Evolutionary conservation across 1,140 invertebrate species (phyloP), one percentile per base, ranked within the genome.

Genomic region (Aporrectodea caliginosa): DNA sequence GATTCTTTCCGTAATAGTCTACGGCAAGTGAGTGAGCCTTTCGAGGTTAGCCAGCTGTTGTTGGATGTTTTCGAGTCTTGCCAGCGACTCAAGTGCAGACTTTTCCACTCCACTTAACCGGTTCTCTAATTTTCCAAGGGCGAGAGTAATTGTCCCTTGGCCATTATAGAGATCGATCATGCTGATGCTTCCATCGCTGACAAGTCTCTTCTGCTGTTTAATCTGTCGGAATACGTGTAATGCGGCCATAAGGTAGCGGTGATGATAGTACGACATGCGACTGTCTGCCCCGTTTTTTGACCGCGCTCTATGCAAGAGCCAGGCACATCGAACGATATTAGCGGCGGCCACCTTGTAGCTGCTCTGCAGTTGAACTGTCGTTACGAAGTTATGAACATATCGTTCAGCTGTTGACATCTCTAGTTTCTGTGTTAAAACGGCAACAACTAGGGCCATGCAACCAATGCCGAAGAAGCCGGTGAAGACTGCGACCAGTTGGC

Each of bases 351-450:
- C 43, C 6, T 22, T 6, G 43, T 58, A 58, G 27, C 80, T 77
- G 71, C 86, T 86, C 69, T 87, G 85, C 16, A 88, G 79, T 33
- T 86, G 84, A n/a, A 87, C 84, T 71, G 86, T 84, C 12, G 87
- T 84, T 1, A 88, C 85, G 81, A 88, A 88, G 74, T 87, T 86
- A 80, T 87, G 86, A 12, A 88, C 87, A 79, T 87, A 88, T 75
- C 85, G 87, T 80, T 88, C 87, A 12, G 87, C 80, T 32, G 87
- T 76, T 0, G 85, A 85, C 12, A 88, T 82, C 82, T 88, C 86
- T 22, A 88, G 78, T 80, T 87, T 87, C 69, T 84, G 78, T 1
- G 86, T 86, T n/a, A 88, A 78, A 6, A 88, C 88, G 14, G 87
- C 88, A 0, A 88, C 88, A 27, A 88, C 84, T 2, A 88, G 84